These are phyloP conservation scores for Thunnus albacares DNA, from an alignment of 2,797 vertebrate genomes.

Conservation along the genomic window DNA sequence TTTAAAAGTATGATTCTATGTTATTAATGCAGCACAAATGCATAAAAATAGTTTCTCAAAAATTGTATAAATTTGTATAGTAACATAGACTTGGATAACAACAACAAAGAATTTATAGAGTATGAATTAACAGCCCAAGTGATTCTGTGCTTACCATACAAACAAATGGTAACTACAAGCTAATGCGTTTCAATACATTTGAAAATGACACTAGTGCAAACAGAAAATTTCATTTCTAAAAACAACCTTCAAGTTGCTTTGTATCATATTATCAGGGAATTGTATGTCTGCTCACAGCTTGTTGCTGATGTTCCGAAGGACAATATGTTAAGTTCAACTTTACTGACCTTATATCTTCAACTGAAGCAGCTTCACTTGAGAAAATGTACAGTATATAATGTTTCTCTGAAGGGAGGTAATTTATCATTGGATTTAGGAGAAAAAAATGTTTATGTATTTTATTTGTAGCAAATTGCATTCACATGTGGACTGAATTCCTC, in stretches of 20 bases:
- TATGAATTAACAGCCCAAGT: background rate
- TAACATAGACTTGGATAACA: background rate
- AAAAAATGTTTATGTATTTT: constrained; percentile 1
- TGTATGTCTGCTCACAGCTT: background rate
- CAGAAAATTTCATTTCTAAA: background rate
- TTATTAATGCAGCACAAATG: background rate
- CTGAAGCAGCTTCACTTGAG: background rate
- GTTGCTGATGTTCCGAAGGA: background rate
- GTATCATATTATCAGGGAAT: background rate
- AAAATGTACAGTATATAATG: background rate
- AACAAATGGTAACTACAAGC: background rate
- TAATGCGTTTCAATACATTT: background rate
- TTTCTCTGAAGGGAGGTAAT: background rate
- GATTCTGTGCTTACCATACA: background rate
- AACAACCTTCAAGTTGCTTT: background rate
- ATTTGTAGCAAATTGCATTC: background rate
- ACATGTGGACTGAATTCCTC: background rate
- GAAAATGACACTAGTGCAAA: background rate
- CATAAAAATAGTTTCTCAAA: background rate
- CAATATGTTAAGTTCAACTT: background rate
- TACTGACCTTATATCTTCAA: background rate
- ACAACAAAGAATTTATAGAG: background rate
- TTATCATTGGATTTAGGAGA: constrained; percentile 2
- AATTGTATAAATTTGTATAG: background rate
- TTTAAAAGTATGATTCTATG: background rate